These are phyloP conservation scores for Platycercus adscitus DNA, from an alignment of 2,113 vertebrate genomes.

Conservation along the genomic window DNA sequence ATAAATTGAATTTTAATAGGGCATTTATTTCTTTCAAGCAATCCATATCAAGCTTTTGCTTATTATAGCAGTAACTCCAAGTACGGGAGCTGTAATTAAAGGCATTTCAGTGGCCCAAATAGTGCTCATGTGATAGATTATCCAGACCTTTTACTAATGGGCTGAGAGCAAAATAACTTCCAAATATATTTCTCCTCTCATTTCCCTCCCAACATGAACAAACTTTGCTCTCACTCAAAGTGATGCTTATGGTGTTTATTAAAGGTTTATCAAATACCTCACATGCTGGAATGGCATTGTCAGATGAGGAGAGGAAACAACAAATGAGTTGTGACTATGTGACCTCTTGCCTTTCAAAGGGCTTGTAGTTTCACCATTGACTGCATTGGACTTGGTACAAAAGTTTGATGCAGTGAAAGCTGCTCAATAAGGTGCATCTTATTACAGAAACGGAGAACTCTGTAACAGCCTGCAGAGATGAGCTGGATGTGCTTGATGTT, in stretches of 20 bases:
- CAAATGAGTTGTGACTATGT: background rate
- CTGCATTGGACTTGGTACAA: background rate
- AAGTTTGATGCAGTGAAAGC: background rate
- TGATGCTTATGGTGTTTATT: background rate
- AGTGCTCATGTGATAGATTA: background rate
- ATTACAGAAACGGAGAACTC: background rate
- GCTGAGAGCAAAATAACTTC: background rate
- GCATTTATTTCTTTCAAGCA: background rate
- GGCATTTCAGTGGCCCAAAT: background rate
- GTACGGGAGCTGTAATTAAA: slow-evolving; percentile 40
- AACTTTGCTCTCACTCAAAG: background rate
- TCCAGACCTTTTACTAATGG: slow-evolving; percentile 5
- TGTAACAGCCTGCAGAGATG: background rate
- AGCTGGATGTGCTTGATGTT: background rate
- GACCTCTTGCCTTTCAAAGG: background rate
- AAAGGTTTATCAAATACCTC: background rate
- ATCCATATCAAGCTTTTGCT: background rate
- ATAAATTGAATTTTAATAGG: slow-evolving; percentile 35
- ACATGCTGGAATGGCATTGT: background rate
- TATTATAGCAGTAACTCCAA: background rate
- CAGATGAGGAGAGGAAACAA: background rate
- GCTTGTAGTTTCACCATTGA: background rate
- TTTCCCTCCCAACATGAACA: background rate
- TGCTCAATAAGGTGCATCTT: background rate
- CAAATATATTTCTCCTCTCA: background rate